Evolutionary conservation across 2,113 vertebrate species (phyloP).

Genomic region (Pseudorectes ferrugineus): DNA sequence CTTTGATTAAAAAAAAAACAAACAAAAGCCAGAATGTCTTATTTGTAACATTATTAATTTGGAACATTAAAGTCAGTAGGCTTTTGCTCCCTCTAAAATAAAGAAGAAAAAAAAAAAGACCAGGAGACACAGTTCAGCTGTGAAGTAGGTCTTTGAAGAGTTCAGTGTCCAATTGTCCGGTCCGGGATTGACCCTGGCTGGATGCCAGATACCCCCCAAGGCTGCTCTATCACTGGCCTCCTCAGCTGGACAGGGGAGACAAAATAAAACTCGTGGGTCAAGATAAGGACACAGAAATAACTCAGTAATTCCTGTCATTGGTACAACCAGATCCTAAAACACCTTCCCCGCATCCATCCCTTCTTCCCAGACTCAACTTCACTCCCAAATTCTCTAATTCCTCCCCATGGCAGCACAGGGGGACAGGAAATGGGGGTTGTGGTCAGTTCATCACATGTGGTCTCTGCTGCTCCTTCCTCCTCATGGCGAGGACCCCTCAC

Average conservation of each 20-base stretch:
- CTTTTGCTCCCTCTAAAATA: neutral
- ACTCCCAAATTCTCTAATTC: neutral
- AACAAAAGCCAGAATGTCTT: neutral
- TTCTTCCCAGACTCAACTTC: neutral
- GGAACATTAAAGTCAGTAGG: neutral
- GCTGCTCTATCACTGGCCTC: neutral
- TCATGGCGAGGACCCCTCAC: neutral
- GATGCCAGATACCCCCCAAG: neutral
- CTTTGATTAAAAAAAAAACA: neutral
- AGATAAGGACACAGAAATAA: neutral
- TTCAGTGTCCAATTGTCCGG: neutral
- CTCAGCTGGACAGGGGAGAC: neutral
- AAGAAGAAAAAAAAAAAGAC: neutral
- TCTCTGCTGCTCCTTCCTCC: neutral
- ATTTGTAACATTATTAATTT: neutral
- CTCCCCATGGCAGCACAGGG: too few relatives aligned
- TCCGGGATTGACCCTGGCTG: neutral
- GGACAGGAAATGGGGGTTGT: neutral
- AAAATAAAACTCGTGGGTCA: rapidly evolving
- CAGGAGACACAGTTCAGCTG: neutral
- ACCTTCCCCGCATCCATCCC: neutral
- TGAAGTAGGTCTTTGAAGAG: neutral
- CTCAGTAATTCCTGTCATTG: neutral
- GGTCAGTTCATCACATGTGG: neutral
- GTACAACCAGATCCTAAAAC: neutral